Percentiles rank a stretch among this genome's conserved stretches.
phyloP scores from a whole-genome alignment of 2,113 vertebrate species.

The Vulpes ferrilata region DNA sequence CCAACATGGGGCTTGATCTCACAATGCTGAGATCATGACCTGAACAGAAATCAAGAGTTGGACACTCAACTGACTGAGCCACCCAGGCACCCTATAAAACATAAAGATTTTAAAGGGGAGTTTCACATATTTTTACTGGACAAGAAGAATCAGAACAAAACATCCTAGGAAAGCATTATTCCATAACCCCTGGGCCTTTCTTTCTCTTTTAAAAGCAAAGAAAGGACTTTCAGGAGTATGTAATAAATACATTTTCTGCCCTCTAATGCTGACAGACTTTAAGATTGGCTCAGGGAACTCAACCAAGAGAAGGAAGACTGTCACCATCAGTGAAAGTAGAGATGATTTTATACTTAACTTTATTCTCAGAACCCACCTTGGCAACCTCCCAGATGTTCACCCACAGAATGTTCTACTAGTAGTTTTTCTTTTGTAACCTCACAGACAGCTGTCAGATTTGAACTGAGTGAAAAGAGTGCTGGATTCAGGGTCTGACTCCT shows the following conservation, averaged over 20 bases:
- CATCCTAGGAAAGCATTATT: background rate
- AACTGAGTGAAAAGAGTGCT: background rate
- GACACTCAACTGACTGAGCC: background rate
- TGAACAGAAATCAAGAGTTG: background rate
- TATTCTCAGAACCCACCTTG: background rate
- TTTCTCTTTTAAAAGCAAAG: background rate
- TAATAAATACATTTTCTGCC: background rate
- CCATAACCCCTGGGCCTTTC: background rate
- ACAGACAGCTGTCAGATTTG: background rate
- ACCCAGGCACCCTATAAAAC: background rate
- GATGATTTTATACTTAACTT: background rate
- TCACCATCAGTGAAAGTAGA: background rate
- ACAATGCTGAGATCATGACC: background rate
- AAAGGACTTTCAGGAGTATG: background rate
- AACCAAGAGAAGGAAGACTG: background rate
- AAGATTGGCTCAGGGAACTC: background rate
- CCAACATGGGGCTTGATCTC: background rate
- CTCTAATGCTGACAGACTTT: background rate
- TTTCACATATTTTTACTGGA: background rate
- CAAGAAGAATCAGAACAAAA: background rate
- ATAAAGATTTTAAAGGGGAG: background rate
- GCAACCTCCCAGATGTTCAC: background rate
- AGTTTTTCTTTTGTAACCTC: background rate
- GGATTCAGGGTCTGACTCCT: background rate
- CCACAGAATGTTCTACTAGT: background rate